Base-by-base conservation (phyloP, 2,888 invertebrate species). In the Augochlorella aurata region DNA sequence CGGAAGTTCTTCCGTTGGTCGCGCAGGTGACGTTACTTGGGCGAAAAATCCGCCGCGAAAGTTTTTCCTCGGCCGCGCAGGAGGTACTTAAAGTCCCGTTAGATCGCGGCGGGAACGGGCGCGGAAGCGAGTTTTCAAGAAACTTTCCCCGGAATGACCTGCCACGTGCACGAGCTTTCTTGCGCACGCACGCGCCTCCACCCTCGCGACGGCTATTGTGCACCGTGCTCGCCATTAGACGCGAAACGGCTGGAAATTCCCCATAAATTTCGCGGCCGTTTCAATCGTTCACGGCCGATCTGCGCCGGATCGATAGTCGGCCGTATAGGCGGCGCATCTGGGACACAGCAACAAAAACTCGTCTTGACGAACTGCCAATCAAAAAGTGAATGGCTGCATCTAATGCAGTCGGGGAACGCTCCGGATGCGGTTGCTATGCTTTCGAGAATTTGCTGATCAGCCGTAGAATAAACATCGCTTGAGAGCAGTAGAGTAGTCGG, bases 81-180 rank as follows among this genome's bases (percentile, higher is more conserved):
- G 65, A 84, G 83, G 84, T 89, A 87, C 87, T 89, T 87, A 89
- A 89, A 89, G 84, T 88, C 82, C 87, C 88, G 87, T 89, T 88
- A 88, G 88, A 82, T 78, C 83, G 84, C 76, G 61, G 70, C 74
- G 79, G 76, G 82, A 86, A 85, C 80, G 38, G 85, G 74, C 73
- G 74, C 67, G 81, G 83, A 84, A 85, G 78, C 61, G 77, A 84
- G 79, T 78, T 82, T 74, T 50, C 47, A 12, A 18, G 72, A 81
- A 87, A 87, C 74, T 87, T 87, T 84, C 54, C 74, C 18, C 74
- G 18, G 82, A 84, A 87, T 78, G 77, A 79, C 71, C 81, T 84
- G 74, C 82, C 85, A 79, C 79, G 65, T 72, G 71, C 74, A 84
- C 81, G 68, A 65, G 63, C 67, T 79, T 81, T 74, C 84, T 80